Base-by-base conservation (phyloP, 2,888 invertebrate species). In the Andrena dorsata region DNA sequence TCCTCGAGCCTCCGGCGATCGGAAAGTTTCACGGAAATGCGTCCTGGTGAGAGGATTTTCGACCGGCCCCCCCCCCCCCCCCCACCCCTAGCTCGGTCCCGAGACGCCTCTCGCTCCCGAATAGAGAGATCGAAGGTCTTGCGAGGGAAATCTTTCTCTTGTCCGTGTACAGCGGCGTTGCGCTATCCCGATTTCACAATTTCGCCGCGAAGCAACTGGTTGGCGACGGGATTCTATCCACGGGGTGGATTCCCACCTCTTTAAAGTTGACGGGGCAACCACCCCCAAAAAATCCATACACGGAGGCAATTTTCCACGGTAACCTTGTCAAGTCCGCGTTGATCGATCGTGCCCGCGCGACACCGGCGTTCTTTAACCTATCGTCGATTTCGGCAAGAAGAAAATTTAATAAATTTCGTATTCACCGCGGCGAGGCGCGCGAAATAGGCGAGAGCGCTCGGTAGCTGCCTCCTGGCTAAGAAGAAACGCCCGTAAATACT, bases 1-100 rank as follows among this genome's bases (percentile, higher is more conserved):
- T 77, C 53, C 80, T 76, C 64, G 78, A 78, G 80, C 89, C 86
- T 71, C 64, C 72, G 87, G 88, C 88, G 87, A 86, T 89, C 80
- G 83, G 64, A 75, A 89, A 88, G 87, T 88, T 86, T 85, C 61
- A 63, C 84, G 80, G 84, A 86, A 88, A 85, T 76, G 81, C 84
- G 79, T 76, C 76, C 83, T 80, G 77, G 53, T 74, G 83, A 83
- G 74, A 70, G 85, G 80, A 86, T 82, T 80, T 82, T 85, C 79
- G 65, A 83, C 78, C n/a, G n/a, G 80, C 76, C 73, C 76, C 30
- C 6, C 30, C n/a, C n/a, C 76, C 73, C 76, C 30, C 6, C 30
- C 76, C 73, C 76, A 5, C 6, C 30, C 70, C 66, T 63, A 83
- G 69, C 65, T 56, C 23, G 51, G 26, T 58, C 61, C 65, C 69